Conservation (phyloP, 2,797 vertebrate genomes). For the Onychomys leucogaster region DNA sequence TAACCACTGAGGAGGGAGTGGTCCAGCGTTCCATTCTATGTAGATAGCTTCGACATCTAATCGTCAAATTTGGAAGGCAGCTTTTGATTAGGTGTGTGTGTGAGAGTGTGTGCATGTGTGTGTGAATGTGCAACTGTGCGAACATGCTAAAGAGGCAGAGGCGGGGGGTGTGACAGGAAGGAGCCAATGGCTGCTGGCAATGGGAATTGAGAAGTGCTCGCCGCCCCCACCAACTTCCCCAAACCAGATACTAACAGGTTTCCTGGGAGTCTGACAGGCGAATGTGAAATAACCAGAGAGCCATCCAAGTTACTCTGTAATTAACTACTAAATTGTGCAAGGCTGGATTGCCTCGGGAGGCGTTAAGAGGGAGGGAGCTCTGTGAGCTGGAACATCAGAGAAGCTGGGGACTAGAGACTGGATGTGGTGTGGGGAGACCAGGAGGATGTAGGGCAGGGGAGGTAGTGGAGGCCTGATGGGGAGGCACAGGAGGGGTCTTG, state of each 20-base stretch:
- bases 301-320: not conserved
- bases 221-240: not conserved
- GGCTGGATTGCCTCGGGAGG: not conserved
- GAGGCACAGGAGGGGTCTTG: not conserved
- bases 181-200: not conserved
- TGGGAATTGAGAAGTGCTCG: not conserved
- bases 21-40: not conserved
- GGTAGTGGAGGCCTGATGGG: no score
- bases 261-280: not conserved
- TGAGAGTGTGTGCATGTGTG: not conserved
- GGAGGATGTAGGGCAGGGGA: rapidly evolving
- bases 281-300: not conserved
- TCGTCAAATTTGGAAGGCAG: not conserved
- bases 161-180: not conserved
- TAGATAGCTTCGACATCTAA: not conserved
- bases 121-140: not conserved
- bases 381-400: not conserved
- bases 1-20: not conserved
- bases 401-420: not conserved
- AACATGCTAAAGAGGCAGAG: rapidly evolving
- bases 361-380: not conserved
- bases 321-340: not conserved
- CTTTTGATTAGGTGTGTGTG: not conserved
- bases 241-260: not conserved
- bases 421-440: not conserved